Base-by-base conservation (phyloP, 1,140 invertebrate species). In the Apis laboriosa region DNA sequence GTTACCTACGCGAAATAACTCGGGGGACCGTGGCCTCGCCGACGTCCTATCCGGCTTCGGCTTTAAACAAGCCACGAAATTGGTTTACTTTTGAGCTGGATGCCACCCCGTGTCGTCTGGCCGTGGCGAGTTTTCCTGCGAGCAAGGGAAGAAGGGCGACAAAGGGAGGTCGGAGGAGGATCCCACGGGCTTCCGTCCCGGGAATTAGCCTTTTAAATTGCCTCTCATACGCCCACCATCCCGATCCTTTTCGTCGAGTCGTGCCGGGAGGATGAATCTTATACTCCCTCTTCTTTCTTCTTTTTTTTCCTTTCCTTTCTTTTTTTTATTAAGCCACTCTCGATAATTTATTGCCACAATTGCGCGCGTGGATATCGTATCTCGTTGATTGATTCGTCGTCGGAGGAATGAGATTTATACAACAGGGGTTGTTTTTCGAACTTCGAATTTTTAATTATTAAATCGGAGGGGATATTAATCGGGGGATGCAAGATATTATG, bases 61-160 rank as follows among this genome's bases (percentile, higher is more conserved):
- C 91, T 93, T 93, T 93, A 93, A 94, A 93, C 91, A 94, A 94
- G 92, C 93, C 93, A 94, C 93, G 93, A 93, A 94, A 94, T 93
- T 93, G 92, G 90, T 93, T 93, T 92, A 94, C 93, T 94, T 93
- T 92, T 90, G 86, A 89, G 74, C 81, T 72, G 73, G 79, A 74
- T 81, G 67, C 84, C 66, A 80, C 74, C 87, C 84, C 82, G 61
- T 77, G 55, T 76, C 63, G 77, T 74, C 72, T 80, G 75, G 72
- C 43, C 71, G 75, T 64, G 78, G 60, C 61, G 76, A 80, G 66
- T 77, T 72, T 80, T 63, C 86, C 84, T 67, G 63, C 34, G 34
- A 43, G 84, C 77, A 73, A 88, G 66, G 70, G 81, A 87, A 84
- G 82, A 74, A 64, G 79, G 75, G 75, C 55, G 79, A 83, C 64